phyloP scores from a whole-genome alignment of 2,888 invertebrate genomes.

The Platycnemis pennipes region DNA sequence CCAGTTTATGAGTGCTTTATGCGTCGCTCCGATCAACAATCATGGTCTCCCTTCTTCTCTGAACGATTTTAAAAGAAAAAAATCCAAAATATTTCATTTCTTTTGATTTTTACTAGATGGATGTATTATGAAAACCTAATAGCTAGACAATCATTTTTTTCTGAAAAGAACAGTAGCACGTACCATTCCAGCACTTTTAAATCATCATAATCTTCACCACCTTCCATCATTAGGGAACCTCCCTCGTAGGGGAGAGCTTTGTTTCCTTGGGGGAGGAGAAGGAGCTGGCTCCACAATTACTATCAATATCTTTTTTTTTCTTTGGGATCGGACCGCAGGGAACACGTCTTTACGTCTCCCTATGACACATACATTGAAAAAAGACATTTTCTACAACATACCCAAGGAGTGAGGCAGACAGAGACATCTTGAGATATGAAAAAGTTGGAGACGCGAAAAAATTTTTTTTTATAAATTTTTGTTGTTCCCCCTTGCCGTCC shows the following conservation, averaged over 20 bases:
- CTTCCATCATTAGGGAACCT: conserved; percentile 35
- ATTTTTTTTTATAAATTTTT: neutral
- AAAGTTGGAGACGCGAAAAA: conserved; percentile 7
- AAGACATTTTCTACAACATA: neutral
- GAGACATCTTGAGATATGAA: conserved; percentile 22
- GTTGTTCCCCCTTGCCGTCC: neutral
- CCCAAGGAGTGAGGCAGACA: conserved; percentile 12
- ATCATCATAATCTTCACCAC: conserved; percentile 37
- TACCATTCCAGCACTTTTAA: conserved; percentile 63
- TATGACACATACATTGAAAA: neutral
- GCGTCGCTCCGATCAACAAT: neutral
- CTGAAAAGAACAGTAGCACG: conserved; percentile 65
- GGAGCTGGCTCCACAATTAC: conserved; percentile 31
- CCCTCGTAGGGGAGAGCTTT: conserved; percentile 54
- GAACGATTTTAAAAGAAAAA: conserved; percentile 35
- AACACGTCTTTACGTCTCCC: neutral
- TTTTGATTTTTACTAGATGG: conserved; percentile 69
- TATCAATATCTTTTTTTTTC: conserved; percentile 1
- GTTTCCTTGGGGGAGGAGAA: neutral
- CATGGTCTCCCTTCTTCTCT: neutral
- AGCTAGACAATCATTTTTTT: conserved; percentile 67
- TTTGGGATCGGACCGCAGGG: neutral
- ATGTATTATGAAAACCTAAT: conserved; percentile 69
- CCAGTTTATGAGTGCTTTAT: neutral
- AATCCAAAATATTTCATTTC: conserved; percentile 44